A percentile compares a stretch with the other conserved stretches of the same genome.
These are phyloP conservation scores for Autographa pulchrina DNA, from an alignment of 2,888 invertebrate species.

Conservation along the genomic window DNA sequence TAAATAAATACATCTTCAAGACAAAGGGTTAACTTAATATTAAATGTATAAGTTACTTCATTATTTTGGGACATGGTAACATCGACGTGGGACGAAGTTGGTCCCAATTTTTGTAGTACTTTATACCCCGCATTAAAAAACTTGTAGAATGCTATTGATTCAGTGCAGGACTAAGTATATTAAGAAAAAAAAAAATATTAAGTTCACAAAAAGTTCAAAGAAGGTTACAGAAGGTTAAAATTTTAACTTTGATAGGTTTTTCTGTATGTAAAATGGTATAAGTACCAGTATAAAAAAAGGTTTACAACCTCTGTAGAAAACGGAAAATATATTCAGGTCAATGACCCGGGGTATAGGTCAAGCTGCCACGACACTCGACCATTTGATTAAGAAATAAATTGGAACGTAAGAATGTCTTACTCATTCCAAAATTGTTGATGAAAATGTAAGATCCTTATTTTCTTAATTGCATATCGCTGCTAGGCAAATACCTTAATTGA, in stretches of 20 bases:
- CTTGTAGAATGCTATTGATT: too few species aligned
- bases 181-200: too few species aligned
- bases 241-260: too few species aligned
- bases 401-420: neutral
- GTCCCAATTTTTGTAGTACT: too few species aligned
- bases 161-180: too few species aligned
- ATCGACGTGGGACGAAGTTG: too few species aligned
- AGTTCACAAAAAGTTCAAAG: too few species aligned
- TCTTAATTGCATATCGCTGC: neutral
- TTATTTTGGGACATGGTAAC: neutral
- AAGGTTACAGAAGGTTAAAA: too few species aligned
- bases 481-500: neutral
- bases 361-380: neutral
- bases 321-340: constrained; percentile 1
- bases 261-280: too few species aligned
- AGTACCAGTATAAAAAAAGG: neutral
- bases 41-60: neutral
- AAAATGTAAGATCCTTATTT: constrained; percentile 2
- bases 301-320: neutral
- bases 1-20: constrained; percentile 25
- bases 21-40: constrained; percentile 16
- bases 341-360: neutral
- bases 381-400: constrained; percentile 4
- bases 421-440: neutral
- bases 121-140: too few species aligned